Evolutionary conservation across 2,797 vertebrate genomes (phyloP), one percentile per base, ranked within the genome.

Genomic region (Fratercula arctica): DNA sequence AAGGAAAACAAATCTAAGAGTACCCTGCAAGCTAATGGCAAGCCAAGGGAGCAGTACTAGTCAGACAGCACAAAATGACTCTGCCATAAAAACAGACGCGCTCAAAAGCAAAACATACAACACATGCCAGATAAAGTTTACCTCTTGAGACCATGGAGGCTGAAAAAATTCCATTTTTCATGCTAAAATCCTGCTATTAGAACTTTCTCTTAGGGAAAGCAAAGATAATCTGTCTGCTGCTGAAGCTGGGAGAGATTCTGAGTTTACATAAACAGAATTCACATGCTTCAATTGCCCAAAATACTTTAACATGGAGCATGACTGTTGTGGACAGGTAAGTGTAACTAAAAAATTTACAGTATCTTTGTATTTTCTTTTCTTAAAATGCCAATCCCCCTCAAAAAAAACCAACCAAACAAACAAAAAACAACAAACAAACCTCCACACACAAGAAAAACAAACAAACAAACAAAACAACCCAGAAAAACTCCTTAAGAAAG

Each of bases 121-220:
- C 59, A 39, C 13, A 19, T 9, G 14, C 16, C 37, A 57, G 20
- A 67, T 15, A 64, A 79, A 64, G 25, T 4, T 7, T 29, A 50
- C 12, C 13, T 66, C 60, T 39, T 3, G 4, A 61, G 41, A 48
- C 3, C 5, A 15, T 0, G 0, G 10, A 69, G 25, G 16, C 9
- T 29, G 24, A n/a, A 53, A 69, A 31, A 23, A 4, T 1, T 21
- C 19, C 4, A 60, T 9, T 23, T 77, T 46, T 69, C 13, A 39
- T 25, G 18, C 16, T 75, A 87, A 66, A 89, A 45, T 61, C 4
- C 26, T 75, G 8, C 35, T 63, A 45, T 16, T 43, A 67, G 37
- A 84, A 67, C 3, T 45, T 29, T 43, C 11, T 57, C 33, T 33
- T 13, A 57, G 3, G 2, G 41, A 74, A 74, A 77, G 61, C 11